Evolutionary conservation across 37 sponge, comb jelly and placozoan species (phyloP), one percentile per base, ranked within the genome.

Genomic region (Axinella damicornis): DNA sequence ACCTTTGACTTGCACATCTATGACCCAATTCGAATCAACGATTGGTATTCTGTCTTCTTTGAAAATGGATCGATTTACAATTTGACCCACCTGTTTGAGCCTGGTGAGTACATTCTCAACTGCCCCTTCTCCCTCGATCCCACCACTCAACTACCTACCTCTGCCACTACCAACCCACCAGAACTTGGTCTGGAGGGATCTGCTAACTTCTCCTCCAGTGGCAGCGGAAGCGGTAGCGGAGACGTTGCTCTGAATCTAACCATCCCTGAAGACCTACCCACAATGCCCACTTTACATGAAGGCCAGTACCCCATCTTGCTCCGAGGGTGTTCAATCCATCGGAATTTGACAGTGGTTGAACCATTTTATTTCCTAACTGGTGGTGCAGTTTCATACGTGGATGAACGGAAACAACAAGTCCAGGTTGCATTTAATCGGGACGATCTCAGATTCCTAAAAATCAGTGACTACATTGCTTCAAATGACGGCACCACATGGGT

Each of bases 381-480:
- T 38, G 95, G 95, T 18, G 74, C 58, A 16, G 68, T 85, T 56
- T 64, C 82, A 37, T 95, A 88, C 64, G 89, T 82, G 0, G 86
- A 95, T 55, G 83, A 78, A 24, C 46, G 84, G 21, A 95, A 90
- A 53, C 81, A 80, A 52, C 88, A 90, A 52, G 77, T 95, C 16
- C 22, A 84, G 22, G 57, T 95, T 14, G 53, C 57, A 15, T 83
- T 95, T 60, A 91, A 88, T 83, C 72, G 90, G 4, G 30, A 54
- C 33, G 97, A 96, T 53, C 69, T 91, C 27, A 63, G 92, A 24
- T 40, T 60, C n/a, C 37, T 96, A 35, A 94, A 94, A 46, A 72
- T 94, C 30, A 73, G 85, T 30, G 27, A 52, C 46, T 71, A 33
- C 9, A 77, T 96, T 32, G 96, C 88, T 15, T 46, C 66, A 13